Percentiles rank a stretch among this genome's conserved stretches.
phyloP scores from a whole-genome alignment of 1,140 invertebrate genomes.

The Zaprionus tsacasi region DNA sequence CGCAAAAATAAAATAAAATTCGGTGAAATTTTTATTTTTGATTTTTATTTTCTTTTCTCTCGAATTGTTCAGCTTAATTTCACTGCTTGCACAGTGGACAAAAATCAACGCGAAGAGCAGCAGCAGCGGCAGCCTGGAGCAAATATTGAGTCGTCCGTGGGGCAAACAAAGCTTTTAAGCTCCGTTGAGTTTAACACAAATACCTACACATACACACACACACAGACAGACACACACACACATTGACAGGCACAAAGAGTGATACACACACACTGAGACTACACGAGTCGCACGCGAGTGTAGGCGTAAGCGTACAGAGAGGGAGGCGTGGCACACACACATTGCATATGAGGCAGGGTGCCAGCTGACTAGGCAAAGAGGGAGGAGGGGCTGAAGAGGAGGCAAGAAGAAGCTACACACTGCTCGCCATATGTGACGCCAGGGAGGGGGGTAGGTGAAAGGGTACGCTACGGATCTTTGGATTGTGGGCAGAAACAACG shows the following conservation, averaged over 20 bases:
- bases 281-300: background rate
- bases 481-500: slow-evolving; percentile 19
- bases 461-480: slow-evolving; percentile 1
- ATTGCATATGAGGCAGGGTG: slow-evolving; percentile 10
- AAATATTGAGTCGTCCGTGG: slow-evolving; percentile 72
- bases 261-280: slow-evolving; percentile 35
- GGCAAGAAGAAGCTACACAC: slow-evolving; percentile 50
- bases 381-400: background rate
- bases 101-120: slow-evolving; percentile 39
- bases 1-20: background rate
- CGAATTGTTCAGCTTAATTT: slow-evolving; percentile 23
- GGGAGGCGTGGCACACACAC: background rate
- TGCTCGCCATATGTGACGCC: slow-evolving; percentile 63
- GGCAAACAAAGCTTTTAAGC: slow-evolving; percentile 81
- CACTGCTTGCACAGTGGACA: slow-evolving; percentile 25
- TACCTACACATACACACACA: slow-evolving; percentile 37
- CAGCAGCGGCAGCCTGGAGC: slow-evolving; percentile 32
- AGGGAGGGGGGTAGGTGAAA: background rate
- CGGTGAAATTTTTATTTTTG: background rate
- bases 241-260: slow-evolving; percentile 38
- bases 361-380: slow-evolving; percentile 4
- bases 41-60: background rate
- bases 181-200: slow-evolving; percentile 71
- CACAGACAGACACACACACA: slow-evolving; percentile 35
- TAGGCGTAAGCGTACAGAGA: background rate